Evolutionary conservation across 1,140 invertebrate genomes (phyloP).

Genomic region (Leptopilina boulardi): DNA sequence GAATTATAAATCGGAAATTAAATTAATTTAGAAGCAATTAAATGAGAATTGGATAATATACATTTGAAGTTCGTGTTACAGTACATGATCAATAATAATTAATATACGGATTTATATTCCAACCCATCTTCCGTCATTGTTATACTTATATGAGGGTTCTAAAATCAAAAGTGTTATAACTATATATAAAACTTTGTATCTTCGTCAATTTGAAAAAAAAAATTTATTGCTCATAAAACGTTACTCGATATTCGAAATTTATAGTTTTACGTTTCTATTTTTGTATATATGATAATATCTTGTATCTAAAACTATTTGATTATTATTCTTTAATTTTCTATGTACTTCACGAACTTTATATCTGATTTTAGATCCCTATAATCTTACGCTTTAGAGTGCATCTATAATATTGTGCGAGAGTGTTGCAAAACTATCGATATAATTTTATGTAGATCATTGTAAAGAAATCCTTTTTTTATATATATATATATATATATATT

Average conservation of each 20-base stretch:
- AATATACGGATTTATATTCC: slow-evolving; percentile 49
- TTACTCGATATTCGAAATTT: slow-evolving; percentile 31
- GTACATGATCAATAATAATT: slow-evolving; percentile 53
- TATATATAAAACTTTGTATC: slow-evolving; percentile 24
- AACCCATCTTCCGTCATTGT: slow-evolving; percentile 59
- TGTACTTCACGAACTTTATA: slow-evolving; percentile 40
- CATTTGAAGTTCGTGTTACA: slow-evolving; percentile 52
- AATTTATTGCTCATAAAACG: slow-evolving; percentile 26
- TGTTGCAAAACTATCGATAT: slow-evolving; percentile 31
- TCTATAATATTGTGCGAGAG: slow-evolving; percentile 38
- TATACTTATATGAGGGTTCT: slow-evolving; percentile 56
- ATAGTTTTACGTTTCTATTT: slow-evolving; percentile 32
- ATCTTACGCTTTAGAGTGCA: slow-evolving; percentile 37
- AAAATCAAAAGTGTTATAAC: slow-evolving; percentile 58
- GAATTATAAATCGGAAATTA: slow-evolving; percentile 49
- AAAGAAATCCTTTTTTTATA: slow-evolving; percentile 12
- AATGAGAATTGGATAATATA: slow-evolving; percentile 31
- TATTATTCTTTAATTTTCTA: slow-evolving; percentile 45
- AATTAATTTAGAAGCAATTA: slow-evolving; percentile 18
- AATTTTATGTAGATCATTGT: slow-evolving; percentile 26
- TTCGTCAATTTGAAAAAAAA: slow-evolving; percentile 37
- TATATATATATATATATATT: not conserved
- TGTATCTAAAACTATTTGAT: slow-evolving; percentile 38
- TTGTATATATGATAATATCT: slow-evolving; percentile 28
- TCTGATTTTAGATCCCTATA: slow-evolving; percentile 58